These are phyloP conservation scores for Megatriorchis doriae DNA, from an alignment of 2,113 vertebrate species.

Conservation along the genomic window DNA sequence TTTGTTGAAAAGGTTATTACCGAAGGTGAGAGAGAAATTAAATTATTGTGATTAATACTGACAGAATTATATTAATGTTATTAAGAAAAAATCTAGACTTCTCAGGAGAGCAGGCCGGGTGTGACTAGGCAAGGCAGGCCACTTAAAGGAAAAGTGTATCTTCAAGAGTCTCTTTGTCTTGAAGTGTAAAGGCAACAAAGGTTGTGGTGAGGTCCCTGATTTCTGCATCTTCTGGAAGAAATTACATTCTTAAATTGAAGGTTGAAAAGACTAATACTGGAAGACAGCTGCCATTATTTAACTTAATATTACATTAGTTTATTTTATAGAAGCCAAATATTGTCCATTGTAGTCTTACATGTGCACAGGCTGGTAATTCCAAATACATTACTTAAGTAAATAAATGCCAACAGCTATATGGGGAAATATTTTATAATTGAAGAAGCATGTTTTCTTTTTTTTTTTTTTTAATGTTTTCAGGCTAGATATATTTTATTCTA, in stretches of 20 bases:
- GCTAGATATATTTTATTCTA: neutral
- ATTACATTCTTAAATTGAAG: neutral
- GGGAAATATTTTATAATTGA: neutral
- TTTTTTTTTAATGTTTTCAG: neutral
- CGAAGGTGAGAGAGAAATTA: neutral
- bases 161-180: neutral
- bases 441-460: fast-evolving
- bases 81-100: neutral
- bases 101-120: neutral
- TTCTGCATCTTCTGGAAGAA: neutral
- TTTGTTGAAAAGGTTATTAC: neutral
- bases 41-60: neutral
- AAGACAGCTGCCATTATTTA: neutral
- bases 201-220: neutral
- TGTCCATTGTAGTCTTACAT: neutral
- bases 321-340: neutral
- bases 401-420: neutral
- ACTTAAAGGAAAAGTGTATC: neutral
- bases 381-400: neutral
- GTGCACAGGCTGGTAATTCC: neutral
- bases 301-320: neutral
- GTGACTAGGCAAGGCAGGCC: neutral
- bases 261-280: neutral
- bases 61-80: neutral
- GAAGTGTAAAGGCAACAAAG: neutral